These are phyloP conservation scores for Anguilla marmorata DNA, from an alignment of 2,797 vertebrate species.

Conservation along the genomic window DNA sequence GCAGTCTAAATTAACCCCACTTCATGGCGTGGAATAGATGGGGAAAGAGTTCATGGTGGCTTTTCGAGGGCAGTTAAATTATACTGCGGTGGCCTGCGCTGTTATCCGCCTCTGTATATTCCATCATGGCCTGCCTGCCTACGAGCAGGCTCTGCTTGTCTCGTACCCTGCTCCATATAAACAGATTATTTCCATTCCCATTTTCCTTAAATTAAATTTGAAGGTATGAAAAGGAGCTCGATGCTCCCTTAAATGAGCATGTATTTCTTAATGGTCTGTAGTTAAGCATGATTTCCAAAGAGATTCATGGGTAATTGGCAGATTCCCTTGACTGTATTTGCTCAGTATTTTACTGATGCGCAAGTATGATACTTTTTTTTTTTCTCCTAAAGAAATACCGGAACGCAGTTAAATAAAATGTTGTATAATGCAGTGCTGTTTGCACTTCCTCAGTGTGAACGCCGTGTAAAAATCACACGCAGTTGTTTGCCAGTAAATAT, in stretches of 20 bases:
- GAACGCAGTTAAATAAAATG: background rate
- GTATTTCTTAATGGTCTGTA: slow-evolving; percentile 40
- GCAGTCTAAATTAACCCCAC: slow-evolving; percentile 38
- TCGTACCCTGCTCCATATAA: background rate
- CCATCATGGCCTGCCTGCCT: background rate
- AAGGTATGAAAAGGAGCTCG: slow-evolving; percentile 29
- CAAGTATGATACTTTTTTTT: slow-evolving; percentile 19
- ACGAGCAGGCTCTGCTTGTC: background rate
- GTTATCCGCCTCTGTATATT: slow-evolving; percentile 12
- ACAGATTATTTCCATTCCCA: background rate
- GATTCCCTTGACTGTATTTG: slow-evolving; percentile 52
- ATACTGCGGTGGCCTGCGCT: background rate
- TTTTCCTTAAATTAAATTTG: slow-evolving; percentile 39
- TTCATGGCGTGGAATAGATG: slow-evolving; percentile 26
- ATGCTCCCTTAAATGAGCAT: slow-evolving; percentile 35
- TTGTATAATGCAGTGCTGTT: background rate
- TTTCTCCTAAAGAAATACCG: background rate
- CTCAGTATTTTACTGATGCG: slow-evolving; percentile 45
- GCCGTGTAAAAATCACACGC: background rate
- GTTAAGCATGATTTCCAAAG: slow-evolving; percentile 48
- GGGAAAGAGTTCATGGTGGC: slow-evolving; percentile 12
- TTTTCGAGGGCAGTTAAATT: slow-evolving; percentile 27
- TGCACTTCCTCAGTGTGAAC: background rate
- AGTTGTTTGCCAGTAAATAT: background rate
- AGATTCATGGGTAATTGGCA: slow-evolving; percentile 54